Evolutionary conservation across 2,113 vertebrate genomes (phyloP).

Genomic region (Lonchura striata): DNA sequence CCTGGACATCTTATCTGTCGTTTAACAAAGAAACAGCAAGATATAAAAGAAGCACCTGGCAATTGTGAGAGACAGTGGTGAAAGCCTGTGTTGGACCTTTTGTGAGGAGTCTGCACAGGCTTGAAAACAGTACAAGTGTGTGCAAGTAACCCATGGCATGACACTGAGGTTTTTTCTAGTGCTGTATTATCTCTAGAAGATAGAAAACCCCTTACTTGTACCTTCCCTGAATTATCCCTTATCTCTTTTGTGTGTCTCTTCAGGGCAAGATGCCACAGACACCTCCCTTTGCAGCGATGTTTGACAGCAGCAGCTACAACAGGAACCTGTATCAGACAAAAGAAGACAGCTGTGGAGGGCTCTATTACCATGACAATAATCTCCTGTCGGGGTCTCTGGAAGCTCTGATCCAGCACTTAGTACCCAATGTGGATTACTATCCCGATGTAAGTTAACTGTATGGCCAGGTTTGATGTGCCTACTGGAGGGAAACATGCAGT

Average conservation of each 20-base stretch:
- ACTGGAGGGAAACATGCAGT: not conserved
- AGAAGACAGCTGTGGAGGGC: constrained; percentile 80
- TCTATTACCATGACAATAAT: constrained; percentile 89
- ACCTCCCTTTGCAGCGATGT: constrained; percentile 83
- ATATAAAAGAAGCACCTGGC: not conserved
- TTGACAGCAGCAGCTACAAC: constrained; percentile 84
- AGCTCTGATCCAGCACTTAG: constrained; percentile 90
- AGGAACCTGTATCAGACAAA: constrained; percentile 84
- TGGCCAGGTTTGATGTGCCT: not conserved
- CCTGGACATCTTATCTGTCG: not conserved
- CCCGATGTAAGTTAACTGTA: constrained; percentile 85
- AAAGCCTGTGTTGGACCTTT: not conserved
- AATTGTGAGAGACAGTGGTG: not conserved
- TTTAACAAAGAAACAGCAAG: not conserved
- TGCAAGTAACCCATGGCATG: not conserved
- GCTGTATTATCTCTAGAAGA: not conserved
- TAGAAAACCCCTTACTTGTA: not conserved
- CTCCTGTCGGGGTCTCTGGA: constrained; percentile 92
- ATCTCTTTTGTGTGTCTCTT: not conserved
- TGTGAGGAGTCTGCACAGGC: not conserved
- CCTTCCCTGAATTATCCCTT: not conserved
- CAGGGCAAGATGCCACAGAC: constrained; percentile 94
- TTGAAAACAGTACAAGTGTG: not conserved
- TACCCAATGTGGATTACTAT: constrained; percentile 89
- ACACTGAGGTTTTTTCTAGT: not conserved